Evolutionary conservation across 2,797 vertebrate genomes (phyloP), one percentile per base, ranked within the genome.

Genomic region (Falco novaeseelandiae): DNA sequence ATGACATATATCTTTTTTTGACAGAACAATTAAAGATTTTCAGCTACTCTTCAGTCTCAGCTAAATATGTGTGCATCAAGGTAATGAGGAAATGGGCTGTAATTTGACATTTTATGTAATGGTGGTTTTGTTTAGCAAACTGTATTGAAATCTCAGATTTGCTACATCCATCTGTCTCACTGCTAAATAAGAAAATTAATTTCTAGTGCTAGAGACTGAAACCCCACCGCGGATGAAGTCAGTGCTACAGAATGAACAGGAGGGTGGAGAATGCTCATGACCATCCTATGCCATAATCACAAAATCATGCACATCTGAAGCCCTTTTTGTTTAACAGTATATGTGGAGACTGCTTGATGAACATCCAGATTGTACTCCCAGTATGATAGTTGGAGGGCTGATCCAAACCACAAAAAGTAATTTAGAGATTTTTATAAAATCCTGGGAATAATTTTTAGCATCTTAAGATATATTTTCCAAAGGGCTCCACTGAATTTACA

Each of bases 361-460:
- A 74, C 54, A 87, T 93, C 87, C 92, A 96, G 92, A 74, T 15
- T 83, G 26, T 89, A 92, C 87, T 97, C 89, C 90, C 97, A 93
- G 65, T 74, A n/a, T 83, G 87, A 89, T 10, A 89, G 83, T 54
- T 69, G 65, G 46, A 87, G 38, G 54, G 27, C 27, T 89, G 71
- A 93, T 92, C 89, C 92, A 97, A 96, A 91, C 93, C 90, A 94
- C 95, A 94, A 72, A 89, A 93, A 94, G 84, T 89, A 87, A 96
- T 89, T 97, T 67, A 81, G 79, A 92, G 42, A 71, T 89, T 96
- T 93, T 96, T 91, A 81, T 85, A 90, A 94, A 97, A 91, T 93
- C 78, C 49, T 74, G 82, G 79, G 81, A 83, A 89, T 83, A 65
- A 92, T 89, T 79, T 66, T 96, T 58, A 95, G 71, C 62, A 67